Conservation (phyloP, 2,113 vertebrate species). For the Atlantisia rogersi region DNA sequence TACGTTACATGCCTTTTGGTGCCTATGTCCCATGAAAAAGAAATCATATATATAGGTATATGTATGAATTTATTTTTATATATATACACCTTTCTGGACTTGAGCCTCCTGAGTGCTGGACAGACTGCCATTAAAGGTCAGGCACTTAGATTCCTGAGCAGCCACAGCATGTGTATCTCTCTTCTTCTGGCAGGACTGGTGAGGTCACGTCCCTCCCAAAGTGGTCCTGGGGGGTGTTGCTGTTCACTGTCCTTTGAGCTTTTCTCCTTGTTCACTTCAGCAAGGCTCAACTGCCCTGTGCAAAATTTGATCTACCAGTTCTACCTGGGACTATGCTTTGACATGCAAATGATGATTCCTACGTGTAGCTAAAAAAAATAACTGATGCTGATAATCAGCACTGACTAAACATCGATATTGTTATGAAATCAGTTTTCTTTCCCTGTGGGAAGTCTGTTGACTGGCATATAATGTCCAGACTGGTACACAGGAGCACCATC, state of each 20-base stretch:
- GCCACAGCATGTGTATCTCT: neutral
- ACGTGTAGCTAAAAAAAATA: neutral
- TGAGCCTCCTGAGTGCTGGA: neutral
- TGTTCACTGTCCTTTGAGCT: neutral
- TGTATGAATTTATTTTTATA: too few species aligned
- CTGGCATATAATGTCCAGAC: neutral
- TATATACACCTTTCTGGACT: neutral
- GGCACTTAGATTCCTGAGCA: neutral
- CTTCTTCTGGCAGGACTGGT: neutral
- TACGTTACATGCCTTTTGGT: neutral
- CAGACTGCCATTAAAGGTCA: neutral
- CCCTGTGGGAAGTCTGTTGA: neutral
- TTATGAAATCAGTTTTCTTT: neutral
- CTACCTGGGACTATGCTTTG: neutral
- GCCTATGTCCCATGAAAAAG: neutral
- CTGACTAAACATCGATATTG: neutral
- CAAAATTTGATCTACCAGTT: neutral
- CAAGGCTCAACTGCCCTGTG: neutral
- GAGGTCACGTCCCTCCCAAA: neutral
- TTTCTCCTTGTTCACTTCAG: neutral
- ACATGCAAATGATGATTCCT: neutral
- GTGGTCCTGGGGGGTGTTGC: fast-evolving
- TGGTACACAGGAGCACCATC: neutral
- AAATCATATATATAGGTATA: too few species aligned
- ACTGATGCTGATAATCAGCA: neutral